Evolutionary conservation across 2,113 vertebrate species (phyloP).

Genomic region (Rallus limicola): DNA sequence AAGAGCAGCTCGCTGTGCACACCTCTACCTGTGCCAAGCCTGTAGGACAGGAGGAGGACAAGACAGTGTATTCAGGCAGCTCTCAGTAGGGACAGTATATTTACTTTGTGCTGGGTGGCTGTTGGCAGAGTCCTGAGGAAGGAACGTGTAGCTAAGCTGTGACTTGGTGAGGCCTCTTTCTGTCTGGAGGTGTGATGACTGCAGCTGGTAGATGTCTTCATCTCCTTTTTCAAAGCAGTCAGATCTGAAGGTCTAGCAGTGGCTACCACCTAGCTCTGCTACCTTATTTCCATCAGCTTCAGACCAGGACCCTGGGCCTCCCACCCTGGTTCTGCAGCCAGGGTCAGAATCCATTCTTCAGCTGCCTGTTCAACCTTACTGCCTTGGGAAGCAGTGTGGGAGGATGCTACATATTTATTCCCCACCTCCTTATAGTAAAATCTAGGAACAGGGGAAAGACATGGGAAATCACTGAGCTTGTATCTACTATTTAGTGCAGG

Average conservation of each 20-base stretch:
- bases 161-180: not conserved
- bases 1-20: not conserved
- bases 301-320: not conserved
- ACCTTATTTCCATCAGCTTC: not conserved
- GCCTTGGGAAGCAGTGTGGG: not conserved
- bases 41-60: fast-evolving
- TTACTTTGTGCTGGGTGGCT: not conserved
- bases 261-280: not conserved
- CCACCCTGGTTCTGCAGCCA: not conserved
- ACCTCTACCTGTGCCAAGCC: not conserved
- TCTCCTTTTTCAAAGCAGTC: not conserved
- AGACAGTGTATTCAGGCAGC: not conserved
- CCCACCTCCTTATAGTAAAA: not conserved
- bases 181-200: fast-evolving
- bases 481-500: not conserved
- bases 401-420: not conserved
- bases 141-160: not conserved
- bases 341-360: not conserved
- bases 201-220: not conserved
- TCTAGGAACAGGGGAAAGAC: not conserved
- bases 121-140: not conserved
- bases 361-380: not conserved
- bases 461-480: not conserved
- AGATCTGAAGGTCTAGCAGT: not conserved
- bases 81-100: fast-evolving